Conservation (phyloP, 2,797 vertebrate genomes). For the Harpagifer antarcticus region DNA sequence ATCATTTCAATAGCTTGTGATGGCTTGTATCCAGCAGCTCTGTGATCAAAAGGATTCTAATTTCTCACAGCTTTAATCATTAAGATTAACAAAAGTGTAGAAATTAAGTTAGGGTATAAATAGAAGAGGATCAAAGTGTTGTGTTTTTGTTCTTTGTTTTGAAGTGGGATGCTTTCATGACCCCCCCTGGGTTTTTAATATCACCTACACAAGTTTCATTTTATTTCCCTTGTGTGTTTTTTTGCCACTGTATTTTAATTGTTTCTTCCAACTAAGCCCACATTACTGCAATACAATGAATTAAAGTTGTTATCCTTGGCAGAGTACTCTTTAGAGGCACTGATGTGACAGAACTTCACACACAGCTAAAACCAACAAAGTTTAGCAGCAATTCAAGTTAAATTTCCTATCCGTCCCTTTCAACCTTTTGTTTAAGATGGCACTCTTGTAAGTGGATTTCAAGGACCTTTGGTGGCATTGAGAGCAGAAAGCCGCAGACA, state of each 20-base stretch:
- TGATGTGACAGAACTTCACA: conserved; percentile 18
- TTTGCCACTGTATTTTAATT: conserved; percentile 17
- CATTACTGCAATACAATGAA: conserved; percentile 22
- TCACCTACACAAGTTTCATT: conserved; percentile 33
- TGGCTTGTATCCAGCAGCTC: conserved; percentile 35
- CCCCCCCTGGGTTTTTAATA: conserved; percentile 29
- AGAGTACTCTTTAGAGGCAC: conserved; percentile 11
- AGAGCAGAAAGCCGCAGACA: conserved; percentile 39
- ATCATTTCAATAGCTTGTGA: conserved; percentile 20
- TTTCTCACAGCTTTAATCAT: conserved; percentile 42
- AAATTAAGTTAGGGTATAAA: conserved; percentile 33
- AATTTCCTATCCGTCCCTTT: conserved; percentile 15
- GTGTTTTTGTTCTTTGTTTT: conserved; percentile 39
- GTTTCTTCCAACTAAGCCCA: conserved; percentile 8
- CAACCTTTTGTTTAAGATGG: conserved; percentile 52
- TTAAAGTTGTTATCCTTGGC: conserved; percentile 36
- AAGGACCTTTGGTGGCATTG: conserved; percentile 45
- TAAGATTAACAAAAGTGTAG: conserved; percentile 39
- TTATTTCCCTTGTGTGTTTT: conserved; percentile 20
- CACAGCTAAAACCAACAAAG: conserved; percentile 29
- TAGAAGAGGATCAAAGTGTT: conserved; percentile 38
- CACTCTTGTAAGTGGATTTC: conserved; percentile 44
- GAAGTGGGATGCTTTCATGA: conserved; percentile 35
- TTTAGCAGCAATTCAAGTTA: conserved; percentile 34
- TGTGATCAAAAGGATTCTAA: conserved; percentile 48